Base-by-base conservation (phyloP, 2,113 vertebrate genomes). In the Nematolebias whitei region DNA sequence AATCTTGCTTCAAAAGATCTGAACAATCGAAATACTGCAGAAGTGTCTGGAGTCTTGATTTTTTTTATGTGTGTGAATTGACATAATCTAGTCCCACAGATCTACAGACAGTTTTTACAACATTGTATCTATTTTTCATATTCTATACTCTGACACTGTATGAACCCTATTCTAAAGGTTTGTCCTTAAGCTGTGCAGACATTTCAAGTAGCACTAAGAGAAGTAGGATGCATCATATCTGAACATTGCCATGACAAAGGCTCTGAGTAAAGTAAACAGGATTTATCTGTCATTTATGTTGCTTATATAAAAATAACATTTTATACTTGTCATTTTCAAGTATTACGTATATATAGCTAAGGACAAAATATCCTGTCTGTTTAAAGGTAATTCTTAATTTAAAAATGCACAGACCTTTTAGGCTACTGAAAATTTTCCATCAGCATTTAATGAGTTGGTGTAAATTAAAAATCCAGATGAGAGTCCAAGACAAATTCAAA, bases 401-500 rank as follows among this genome's bases (percentile, higher is more conserved):
- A 44, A 60, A 60, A 47, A 14, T 15, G 22, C 52, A 29, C 7
- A 29, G 2, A 19, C 13, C 11, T 14, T 7, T 38, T 13, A n/a
- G 1, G 10, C 32, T 14, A 29, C 20, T 20, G 32, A 39, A 19
- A 22, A 20, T 15, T 44, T 47, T 4, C 3, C 7, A 53, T 10
- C 22, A 40, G 35, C 18, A 1, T 63, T 24, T 43, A 32, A 24
- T 8, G 16, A 38, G 22, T 58, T 23, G 38, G 13, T 39, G 20
- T 56, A 0, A 60, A 75, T 59, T 24, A 56, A 16, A 56, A 50
- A 43, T 71, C 39, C 7, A 16, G 32, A 23, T 43, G 45, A 63
- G 35, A 49, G 72, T 10, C 56, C 6, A 35, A 54, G 39, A 29
- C 50, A 29, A 18, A 43, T 29, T 29, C 49, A 62, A 54, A 23